Conservation (phyloP, 2,888 invertebrate genomes). For the Globia sparganii region DNA sequence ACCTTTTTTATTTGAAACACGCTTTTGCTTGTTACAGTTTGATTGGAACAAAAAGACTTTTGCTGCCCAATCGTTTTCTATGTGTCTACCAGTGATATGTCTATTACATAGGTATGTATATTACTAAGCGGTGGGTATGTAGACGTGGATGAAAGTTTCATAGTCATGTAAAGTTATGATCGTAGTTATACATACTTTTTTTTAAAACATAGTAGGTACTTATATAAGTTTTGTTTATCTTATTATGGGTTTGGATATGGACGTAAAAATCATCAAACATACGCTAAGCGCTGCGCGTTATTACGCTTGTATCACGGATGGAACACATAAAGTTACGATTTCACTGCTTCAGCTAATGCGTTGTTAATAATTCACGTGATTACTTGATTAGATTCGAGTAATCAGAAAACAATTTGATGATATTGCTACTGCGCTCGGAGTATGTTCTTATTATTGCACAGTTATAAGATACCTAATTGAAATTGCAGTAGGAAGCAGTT, state of each 20-base stretch:
- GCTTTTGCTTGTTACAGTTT: conserved; percentile 35
- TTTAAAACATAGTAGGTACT: conserved; percentile 2
- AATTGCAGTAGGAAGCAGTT: background rate
- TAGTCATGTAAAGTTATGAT: conserved; percentile 12
- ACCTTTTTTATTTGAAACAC: conserved; percentile 1
- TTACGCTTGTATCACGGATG: background rate
- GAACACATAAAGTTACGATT: conserved; percentile 40
- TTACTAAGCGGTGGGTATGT: background rate
- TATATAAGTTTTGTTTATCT: conserved; percentile 5
- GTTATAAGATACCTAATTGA: background rate
- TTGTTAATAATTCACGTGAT: conserved; percentile 48
- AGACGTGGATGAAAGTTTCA: conserved; percentile 10
- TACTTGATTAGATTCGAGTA: conserved; percentile 28
- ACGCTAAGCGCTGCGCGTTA: no score
- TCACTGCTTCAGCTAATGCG: conserved; percentile 39
- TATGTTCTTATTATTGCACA: background rate
- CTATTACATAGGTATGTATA: background rate
- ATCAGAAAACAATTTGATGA: conserved; percentile 23
- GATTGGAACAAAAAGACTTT: conserved; percentile 17
- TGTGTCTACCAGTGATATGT: background rate
- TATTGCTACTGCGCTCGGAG: conserved; percentile 10
- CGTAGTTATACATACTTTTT: conserved; percentile 24
- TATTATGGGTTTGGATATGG: background rate
- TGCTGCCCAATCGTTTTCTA: background rate
- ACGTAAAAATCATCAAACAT: conserved; percentile 7